A percentile compares a stretch with the other conserved stretches of the same genome.
Conservation (phyloP, 2,888 invertebrate genomes). For the Parnassius glacialis region DNA sequence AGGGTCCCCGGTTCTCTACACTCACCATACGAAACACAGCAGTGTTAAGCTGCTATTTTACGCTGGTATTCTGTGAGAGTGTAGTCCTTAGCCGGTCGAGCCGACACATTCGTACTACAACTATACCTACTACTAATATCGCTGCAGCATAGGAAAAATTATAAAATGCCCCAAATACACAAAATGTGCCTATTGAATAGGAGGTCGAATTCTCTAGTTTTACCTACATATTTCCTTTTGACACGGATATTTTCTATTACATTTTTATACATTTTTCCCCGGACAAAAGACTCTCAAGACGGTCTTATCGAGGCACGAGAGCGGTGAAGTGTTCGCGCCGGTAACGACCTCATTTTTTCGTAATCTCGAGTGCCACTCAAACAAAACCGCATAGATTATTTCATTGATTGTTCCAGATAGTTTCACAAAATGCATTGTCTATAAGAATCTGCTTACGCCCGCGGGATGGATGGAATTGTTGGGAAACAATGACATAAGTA, state of each 20-base stretch:
- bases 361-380: constrained; percentile 10
- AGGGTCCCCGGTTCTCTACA: too few species aligned
- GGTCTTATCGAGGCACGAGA: constrained; percentile 3
- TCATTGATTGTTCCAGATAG: constrained; percentile 1
- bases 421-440: too few species aligned
- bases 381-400: constrained; percentile 9
- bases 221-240: background rate
- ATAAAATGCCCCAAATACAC: too few species aligned
- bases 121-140: too few species aligned
- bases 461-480: background rate
- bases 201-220: background rate
- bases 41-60: too few species aligned
- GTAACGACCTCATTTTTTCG: constrained; percentile 12
- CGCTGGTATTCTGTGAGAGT: too few species aligned
- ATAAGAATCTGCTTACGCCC: too few species aligned
- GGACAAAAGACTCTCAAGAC: constrained; percentile 5
- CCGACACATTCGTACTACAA: too few species aligned
- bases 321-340: constrained; percentile 14
- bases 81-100: too few species aligned
- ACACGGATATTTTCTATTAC: background rate
- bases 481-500: background rate
- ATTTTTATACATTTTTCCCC: background rate
- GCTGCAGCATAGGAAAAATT: too few species aligned
- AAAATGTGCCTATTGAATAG: background rate
- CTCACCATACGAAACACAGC: too few species aligned